phyloP scores from a whole-genome alignment of 2,113 vertebrate genomes.

The Vulpes vulpes region DNA sequence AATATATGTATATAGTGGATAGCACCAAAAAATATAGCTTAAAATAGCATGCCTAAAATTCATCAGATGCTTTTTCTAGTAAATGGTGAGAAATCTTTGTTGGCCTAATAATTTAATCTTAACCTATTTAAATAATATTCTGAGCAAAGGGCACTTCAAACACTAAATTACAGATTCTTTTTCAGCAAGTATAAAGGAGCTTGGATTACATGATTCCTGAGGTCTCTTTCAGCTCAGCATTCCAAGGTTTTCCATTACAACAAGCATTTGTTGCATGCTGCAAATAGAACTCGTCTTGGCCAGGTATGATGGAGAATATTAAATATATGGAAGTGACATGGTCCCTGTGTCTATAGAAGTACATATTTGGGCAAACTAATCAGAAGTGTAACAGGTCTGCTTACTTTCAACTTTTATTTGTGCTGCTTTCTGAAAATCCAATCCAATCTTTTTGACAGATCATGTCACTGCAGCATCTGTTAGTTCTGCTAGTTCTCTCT shows the following conservation, averaged over 20 bases:
- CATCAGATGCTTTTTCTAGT: not conserved
- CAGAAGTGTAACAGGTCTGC: not conserved
- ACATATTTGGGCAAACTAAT: not conserved
- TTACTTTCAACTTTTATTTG: not conserved
- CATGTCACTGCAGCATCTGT: not conserved
- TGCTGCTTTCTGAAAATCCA: constrained; percentile 22
- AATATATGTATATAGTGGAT: not conserved
- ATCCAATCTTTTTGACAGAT: not conserved
- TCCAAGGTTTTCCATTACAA: not conserved
- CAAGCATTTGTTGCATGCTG: not conserved
- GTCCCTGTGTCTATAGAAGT: not conserved
- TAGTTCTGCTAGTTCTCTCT: not conserved
- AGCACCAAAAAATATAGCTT: not conserved
- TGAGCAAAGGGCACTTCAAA: not conserved
- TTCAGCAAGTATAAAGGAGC: not conserved
- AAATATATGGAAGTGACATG: not conserved
- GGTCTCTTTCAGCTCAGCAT: not conserved
- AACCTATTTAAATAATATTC: not conserved
- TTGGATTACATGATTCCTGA: not conserved
- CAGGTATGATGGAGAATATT: not conserved
- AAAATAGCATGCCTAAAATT: not conserved
- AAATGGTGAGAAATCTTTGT: not conserved
- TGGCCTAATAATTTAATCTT: not conserved
- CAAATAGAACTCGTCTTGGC: not conserved
- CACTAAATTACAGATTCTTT: not conserved